Evolutionary conservation across 1,140 invertebrate genomes (phyloP).

Genomic region (Triops longicaudatus): DNA sequence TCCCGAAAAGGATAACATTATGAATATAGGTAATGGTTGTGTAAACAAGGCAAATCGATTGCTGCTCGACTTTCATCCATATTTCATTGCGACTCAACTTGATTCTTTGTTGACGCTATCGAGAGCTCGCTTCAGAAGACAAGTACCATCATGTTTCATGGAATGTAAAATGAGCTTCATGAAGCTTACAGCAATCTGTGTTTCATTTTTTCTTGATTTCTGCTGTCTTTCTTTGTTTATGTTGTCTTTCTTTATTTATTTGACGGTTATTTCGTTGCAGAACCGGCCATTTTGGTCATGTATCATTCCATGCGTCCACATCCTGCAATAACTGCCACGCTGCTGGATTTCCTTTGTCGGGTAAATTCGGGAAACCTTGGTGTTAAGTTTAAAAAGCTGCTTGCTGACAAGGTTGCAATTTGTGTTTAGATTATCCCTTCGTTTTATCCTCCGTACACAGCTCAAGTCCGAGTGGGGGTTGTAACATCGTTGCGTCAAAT

Average conservation of each 20-base stretch:
- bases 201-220: constrained; percentile 16
- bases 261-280: constrained; percentile 41
- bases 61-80: too few relatives aligned
- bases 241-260: too few relatives aligned
- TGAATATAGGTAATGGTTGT: constrained; percentile 74
- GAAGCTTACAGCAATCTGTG: too few relatives aligned
- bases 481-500: constrained; percentile 87
- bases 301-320: constrained; percentile 93
- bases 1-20: constrained; percentile 91
- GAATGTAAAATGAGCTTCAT: too few relatives aligned
- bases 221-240: constrained; percentile 17
- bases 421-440: constrained; percentile 76
- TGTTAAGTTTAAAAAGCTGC: not conserved
- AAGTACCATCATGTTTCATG: too few relatives aligned
- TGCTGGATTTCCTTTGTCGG: constrained; percentile 88
- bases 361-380: constrained; percentile 42
- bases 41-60: not conserved
- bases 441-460: constrained; percentile 74
- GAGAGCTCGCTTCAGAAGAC: too few relatives aligned
- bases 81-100: too few relatives aligned
- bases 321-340: constrained; percentile 85
- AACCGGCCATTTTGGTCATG: constrained; percentile 97
- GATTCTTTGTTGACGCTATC: too few relatives aligned
- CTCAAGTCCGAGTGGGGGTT: constrained; percentile 80
- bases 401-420: constrained; percentile 29